Evolutionary conservation across 92 coral and sea anemone species (phyloP), one percentile per base, ranked within the genome.

Genomic region (Porites rus): DNA sequence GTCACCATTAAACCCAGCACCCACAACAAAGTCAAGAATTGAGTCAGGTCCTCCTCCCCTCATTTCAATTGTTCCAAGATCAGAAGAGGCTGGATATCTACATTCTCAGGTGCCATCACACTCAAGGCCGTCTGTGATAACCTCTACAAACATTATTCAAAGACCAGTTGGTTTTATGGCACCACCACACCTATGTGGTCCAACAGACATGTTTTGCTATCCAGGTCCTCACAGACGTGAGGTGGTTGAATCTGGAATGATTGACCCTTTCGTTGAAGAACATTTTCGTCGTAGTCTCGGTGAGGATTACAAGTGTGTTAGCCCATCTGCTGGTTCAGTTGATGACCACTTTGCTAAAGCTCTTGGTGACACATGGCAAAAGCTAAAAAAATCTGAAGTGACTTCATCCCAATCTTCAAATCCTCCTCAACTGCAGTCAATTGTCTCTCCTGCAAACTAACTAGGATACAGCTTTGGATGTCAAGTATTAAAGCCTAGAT

Each of bases 321-420:
- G 94, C 83, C 97, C 98, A 46, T 86, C 92, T 14, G 94, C 96
- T 69, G 99, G 97, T 24, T 97, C 99, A 62, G 99, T 97, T 50
- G 99, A 97, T 85, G 99, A 97, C 74, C 99, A 97, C 81, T 97
- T 97, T 92, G 98, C 99, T 2, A 93, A 93, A 89, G 98, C 99
- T 20, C 90, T 97, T 25, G 99, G 99, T 2, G 97, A 97, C 14
- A 92, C 92, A 0, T 97, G 97, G 97, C 91, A 91, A 61, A 92
- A 95, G 80, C 85, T 97, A n/a, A 88, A 85, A 43, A 90, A 85
- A 75, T 53, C 88, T 70, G 83, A 77, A 17, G 79, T 86, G 12
- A 61, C 61, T 56, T 10, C 88, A 61, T 76, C 77, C 82, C 82
- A 91, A 22, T 64, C 90, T 58, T 72, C 91, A 77, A 79, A 74